phyloP scores from a whole-genome alignment of 1,140 invertebrate species.

The Rhizoglyphus robini region DNA sequence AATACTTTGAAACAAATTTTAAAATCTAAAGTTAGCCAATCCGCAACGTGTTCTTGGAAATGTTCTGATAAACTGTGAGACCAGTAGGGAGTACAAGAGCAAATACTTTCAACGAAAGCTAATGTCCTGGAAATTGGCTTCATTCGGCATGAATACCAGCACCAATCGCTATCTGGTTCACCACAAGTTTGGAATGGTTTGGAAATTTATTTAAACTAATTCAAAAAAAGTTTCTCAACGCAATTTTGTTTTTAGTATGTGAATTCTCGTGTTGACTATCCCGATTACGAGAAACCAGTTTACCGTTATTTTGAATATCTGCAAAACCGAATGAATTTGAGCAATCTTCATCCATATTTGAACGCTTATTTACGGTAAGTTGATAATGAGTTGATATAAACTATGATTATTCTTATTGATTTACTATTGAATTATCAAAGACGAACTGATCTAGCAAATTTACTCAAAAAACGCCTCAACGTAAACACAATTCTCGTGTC shows the following conservation, averaged over 20 bases:
- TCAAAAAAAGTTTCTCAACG: slow-evolving; percentile 4
- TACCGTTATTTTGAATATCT: slow-evolving; percentile 36
- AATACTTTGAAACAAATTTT: neutral
- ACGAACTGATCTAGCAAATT: slow-evolving; percentile 19
- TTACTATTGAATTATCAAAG: neutral
- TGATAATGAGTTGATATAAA: too few relatives aligned
- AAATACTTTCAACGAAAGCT: slow-evolving; percentile 42
- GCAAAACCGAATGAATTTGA: slow-evolving; percentile 37
- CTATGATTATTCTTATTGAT: neutral
- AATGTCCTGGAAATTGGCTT: slow-evolving; percentile 34
- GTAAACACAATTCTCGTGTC: slow-evolving; percentile 63
- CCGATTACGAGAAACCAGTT: slow-evolving; percentile 33
- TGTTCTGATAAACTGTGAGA: slow-evolving; percentile 40
- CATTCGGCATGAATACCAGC: slow-evolving; percentile 33
- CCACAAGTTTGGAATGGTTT: slow-evolving; percentile 42
- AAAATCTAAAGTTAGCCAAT: slow-evolving; percentile 31
- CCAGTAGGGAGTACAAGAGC: slow-evolving; percentile 40
- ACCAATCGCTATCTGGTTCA: slow-evolving; percentile 38
- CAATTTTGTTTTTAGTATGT: neutral
- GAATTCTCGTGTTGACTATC: slow-evolving; percentile 41
- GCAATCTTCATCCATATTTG: slow-evolving; percentile 32
- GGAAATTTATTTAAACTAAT: slow-evolving; percentile 4
- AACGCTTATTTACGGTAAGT: slow-evolving; percentile 21
- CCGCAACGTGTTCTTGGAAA: slow-evolving; percentile 38
- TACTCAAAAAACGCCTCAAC: slow-evolving; percentile 21